Percentiles rank a stretch among this genome's conserved stretches.
Evolutionary conservation across 2,888 invertebrate genomes (phyloP).

Genomic region (Oxyscelio sp.): DNA sequence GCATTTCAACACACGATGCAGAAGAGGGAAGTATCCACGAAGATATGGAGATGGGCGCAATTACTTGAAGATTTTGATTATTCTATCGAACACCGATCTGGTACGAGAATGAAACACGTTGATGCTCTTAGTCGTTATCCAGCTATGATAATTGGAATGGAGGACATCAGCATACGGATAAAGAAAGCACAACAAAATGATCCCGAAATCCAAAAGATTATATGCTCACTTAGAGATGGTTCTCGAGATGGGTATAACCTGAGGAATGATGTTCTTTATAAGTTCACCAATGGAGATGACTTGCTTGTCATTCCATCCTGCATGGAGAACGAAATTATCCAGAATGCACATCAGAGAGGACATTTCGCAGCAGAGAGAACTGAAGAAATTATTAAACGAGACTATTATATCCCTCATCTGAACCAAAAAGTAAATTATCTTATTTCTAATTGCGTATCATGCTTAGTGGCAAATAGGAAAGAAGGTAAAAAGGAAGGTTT

Average conservation of each 20-base stretch:
- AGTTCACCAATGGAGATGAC: constrained; percentile 23
- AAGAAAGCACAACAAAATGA: constrained; percentile 19
- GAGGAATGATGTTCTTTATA: constrained; percentile 4
- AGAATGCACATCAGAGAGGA: constrained; percentile 33
- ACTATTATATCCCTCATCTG: constrained; percentile 37
- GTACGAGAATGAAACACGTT: background rate
- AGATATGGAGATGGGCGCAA: constrained; percentile 21
- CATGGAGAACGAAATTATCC: constrained; percentile 31
- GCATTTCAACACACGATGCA: constrained; percentile 1
- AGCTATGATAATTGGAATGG: background rate
- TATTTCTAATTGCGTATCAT: constrained; percentile 65
- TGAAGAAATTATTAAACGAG: constrained; percentile 14
- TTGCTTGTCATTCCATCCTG: constrained; percentile 17
- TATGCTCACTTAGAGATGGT: no score
- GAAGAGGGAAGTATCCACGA: constrained; percentile 9
- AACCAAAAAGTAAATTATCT: constrained; percentile 17
- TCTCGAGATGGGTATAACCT: no score
- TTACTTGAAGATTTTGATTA: constrained; percentile 8
- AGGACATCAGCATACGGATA: background rate
- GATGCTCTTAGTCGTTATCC: background rate
- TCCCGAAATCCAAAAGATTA: no score
- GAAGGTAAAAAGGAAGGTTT: constrained; percentile 56
- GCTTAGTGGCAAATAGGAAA: constrained; percentile 64
- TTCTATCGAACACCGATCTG: background rate
- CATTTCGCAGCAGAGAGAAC: constrained; percentile 30